phyloP scores from a whole-genome alignment of 2,888 invertebrate species.

The Pyrrhia umbra region DNA sequence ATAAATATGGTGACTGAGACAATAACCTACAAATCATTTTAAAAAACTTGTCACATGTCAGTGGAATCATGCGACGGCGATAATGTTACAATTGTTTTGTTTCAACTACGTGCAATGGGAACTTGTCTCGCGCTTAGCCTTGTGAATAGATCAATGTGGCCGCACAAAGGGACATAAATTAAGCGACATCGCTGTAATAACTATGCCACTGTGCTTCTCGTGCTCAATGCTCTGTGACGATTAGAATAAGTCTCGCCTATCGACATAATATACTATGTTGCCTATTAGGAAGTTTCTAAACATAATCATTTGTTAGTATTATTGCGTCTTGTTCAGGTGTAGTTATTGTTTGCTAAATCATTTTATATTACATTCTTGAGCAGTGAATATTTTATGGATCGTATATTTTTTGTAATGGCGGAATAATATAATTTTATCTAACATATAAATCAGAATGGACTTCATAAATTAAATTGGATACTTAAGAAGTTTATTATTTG shows the following conservation, averaged over 20 bases:
- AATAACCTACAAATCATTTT: constrained; percentile 67
- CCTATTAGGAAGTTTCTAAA: constrained; percentile 42
- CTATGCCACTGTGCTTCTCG: constrained; percentile 61
- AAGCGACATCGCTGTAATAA: constrained; percentile 63
- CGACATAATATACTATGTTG: constrained; percentile 34
- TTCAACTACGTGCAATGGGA: constrained; percentile 60
- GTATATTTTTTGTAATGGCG: constrained; percentile 30
- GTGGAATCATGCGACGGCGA: constrained; percentile 56
- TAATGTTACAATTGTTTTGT: constrained; percentile 61
- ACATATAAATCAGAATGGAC: constrained; percentile 34
- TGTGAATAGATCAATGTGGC: constrained; percentile 63
- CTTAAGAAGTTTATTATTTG: constrained; percentile 24
- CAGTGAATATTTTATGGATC: constrained; percentile 21
- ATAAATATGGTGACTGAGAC: constrained; percentile 54
- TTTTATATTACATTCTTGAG: constrained; percentile 16
- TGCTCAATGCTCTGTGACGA: constrained; percentile 59
- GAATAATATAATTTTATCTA: constrained; percentile 32
- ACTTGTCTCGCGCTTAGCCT: constrained; percentile 51
- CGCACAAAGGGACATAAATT: constrained; percentile 70
- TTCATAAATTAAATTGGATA: constrained; percentile 39
- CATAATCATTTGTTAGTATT: constrained; percentile 35
- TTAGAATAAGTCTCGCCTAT: constrained; percentile 51
- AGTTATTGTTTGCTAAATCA: constrained; percentile 33
- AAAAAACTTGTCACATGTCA: constrained; percentile 64
- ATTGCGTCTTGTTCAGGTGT: constrained; percentile 27